A percentile compares a stretch with the other conserved stretches of the same genome.
These are phyloP conservation scores for Macrotis lagotis DNA, from an alignment of 2,113 vertebrate species.

Conservation along the genomic window DNA sequence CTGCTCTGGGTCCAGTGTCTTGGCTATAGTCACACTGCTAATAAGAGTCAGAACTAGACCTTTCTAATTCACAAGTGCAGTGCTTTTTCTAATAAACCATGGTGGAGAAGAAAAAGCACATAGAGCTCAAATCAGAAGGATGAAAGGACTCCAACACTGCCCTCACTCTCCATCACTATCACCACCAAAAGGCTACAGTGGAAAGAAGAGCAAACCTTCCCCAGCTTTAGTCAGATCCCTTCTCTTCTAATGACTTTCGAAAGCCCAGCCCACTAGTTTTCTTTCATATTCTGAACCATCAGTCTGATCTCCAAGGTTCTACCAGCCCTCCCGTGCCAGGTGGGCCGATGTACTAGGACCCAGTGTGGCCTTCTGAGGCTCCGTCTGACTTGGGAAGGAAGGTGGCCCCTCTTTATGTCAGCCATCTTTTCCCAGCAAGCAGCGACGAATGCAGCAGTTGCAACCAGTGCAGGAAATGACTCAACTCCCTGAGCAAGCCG, in stretches of 20 bases:
- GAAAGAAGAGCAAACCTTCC: background rate
- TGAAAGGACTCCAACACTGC: background rate
- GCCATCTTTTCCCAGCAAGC: slow-evolving; percentile 64
- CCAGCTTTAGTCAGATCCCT: background rate
- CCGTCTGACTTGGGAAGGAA: background rate
- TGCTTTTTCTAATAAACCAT: background rate
- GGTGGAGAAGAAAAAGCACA: background rate
- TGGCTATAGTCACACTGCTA: background rate
- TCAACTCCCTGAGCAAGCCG: background rate
- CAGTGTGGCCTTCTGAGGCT: background rate
- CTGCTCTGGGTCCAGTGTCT: background rate
- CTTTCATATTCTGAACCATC: background rate
- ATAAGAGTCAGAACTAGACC: background rate
- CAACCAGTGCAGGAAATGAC: background rate
- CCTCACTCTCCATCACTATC: background rate
- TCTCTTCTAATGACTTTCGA: background rate
- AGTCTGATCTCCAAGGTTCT: background rate
- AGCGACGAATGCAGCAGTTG: slow-evolving; percentile 24
- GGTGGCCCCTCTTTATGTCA: background rate
- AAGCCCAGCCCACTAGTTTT: background rate
- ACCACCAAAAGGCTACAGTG: background rate
- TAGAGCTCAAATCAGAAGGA: background rate
- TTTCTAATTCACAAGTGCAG: background rate
- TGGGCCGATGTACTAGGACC: background rate
- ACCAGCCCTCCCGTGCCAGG: background rate